Evolutionary conservation across 2,888 invertebrate genomes (phyloP).

Genomic region (Caenorhabditis japonica): DNA sequence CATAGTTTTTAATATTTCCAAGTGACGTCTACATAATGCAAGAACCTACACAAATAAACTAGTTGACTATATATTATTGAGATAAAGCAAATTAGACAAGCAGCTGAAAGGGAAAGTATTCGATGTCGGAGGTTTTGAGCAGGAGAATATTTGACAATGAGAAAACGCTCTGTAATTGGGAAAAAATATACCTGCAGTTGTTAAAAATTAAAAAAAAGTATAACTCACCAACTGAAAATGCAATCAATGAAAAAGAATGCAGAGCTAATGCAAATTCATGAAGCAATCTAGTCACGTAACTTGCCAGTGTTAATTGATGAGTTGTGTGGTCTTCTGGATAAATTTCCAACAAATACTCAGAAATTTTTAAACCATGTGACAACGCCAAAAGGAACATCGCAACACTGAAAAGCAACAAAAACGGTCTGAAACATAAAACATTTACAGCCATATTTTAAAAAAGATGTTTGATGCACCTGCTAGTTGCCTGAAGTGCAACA

Average conservation of each 20-base stretch:
- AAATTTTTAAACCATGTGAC: conserved; percentile 29
- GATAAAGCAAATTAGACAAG: not conserved
- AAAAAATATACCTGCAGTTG: not conserved
- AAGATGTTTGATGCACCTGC: conserved; percentile 11
- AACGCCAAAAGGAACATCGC: conserved; percentile 26
- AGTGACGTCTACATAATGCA: not conserved
- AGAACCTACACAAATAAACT: not conserved
- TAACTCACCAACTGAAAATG: conserved; percentile 17
- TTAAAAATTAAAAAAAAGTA: not conserved
- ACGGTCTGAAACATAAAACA: conserved; percentile 11
- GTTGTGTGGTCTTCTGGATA: conserved; percentile 10
- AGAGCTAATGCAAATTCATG: conserved; percentile 29
- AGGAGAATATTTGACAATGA: conserved; percentile 6
- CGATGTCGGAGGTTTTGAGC: not conserved
- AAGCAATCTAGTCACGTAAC: conserved; percentile 23
- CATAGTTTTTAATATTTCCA: not conserved
- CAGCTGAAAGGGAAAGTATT: conserved; percentile 1
- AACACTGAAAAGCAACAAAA: conserved; percentile 18
- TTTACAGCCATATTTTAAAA: not conserved
- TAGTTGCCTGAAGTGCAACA: conserved; percentile 19
- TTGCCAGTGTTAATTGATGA: not conserved
- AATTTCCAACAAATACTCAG: too few species aligned
- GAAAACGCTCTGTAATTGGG: conserved; percentile 18
- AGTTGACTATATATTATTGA: conserved; percentile 20
- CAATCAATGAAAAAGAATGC: conserved; percentile 16